Evolutionary conservation across 37 sponge, comb jelly and placozoan species (phyloP).

Genomic region (Axinella damicornis): DNA sequence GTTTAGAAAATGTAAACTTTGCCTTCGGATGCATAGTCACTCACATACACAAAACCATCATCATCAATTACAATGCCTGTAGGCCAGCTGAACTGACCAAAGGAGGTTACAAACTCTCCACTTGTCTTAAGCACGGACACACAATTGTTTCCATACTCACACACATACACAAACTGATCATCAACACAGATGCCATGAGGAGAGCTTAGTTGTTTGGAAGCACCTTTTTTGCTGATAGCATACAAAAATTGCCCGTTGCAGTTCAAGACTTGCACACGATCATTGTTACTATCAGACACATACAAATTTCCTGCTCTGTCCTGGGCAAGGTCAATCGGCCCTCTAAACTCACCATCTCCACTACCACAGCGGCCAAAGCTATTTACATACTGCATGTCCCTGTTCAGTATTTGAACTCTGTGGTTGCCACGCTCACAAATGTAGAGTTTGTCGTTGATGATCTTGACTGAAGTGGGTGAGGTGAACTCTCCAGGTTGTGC

Average conservation of each 20-base stretch:
- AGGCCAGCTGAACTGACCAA: background rate
- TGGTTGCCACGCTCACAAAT: background rate
- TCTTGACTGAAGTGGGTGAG: background rate
- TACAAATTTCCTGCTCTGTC: slow-evolving; percentile 24
- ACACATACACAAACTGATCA: slow-evolving; percentile 20
- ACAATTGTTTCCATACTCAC: background rate
- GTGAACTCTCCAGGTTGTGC: background rate
- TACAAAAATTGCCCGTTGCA: slow-evolving; percentile 1
- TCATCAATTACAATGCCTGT: slow-evolving; percentile 8
- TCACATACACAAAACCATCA: slow-evolving; percentile 42
- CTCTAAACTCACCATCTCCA: background rate
- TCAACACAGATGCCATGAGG: background rate
- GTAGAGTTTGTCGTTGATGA: background rate
- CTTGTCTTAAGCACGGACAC: background rate
- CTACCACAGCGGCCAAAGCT: background rate
- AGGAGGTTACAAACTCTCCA: slow-evolving; percentile 20
- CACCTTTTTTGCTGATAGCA: background rate
- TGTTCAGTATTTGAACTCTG: background rate
- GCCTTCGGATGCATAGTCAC: background rate
- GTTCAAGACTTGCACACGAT: background rate
- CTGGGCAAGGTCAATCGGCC: background rate
- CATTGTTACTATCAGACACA: slow-evolving; percentile 14
- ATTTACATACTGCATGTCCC: background rate
- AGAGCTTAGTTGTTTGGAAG: background rate
- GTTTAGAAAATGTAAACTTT: too few relatives aligned